A percentile compares a stretch with the other conserved stretches of the same genome.
Conservation (phyloP, 2,113 vertebrate genomes). For the Puffinus mauretanicus region DNA sequence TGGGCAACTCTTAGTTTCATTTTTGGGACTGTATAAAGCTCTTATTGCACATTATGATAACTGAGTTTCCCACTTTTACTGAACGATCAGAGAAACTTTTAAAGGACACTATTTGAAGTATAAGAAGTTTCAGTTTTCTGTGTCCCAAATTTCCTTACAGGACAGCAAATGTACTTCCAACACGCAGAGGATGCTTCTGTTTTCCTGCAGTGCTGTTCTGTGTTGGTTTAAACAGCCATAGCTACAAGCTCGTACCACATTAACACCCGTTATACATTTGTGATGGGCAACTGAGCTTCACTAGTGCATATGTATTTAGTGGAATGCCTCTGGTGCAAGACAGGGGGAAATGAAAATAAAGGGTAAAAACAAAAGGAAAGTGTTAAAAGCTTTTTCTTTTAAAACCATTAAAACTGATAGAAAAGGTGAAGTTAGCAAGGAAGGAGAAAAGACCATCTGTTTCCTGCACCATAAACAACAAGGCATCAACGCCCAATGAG, state of each 20-base stretch:
- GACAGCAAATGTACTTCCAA: not conserved
- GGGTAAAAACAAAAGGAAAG: not conserved
- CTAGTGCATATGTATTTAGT: not conserved
- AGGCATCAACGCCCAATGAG: not conserved
- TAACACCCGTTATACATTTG: not conserved
- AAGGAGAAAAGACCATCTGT: not conserved
- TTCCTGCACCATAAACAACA: not conserved
- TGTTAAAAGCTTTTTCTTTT: conserved; percentile 13
- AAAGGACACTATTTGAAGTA: not conserved
- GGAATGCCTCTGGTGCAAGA: conserved; percentile 2
- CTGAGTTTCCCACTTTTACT: not conserved
- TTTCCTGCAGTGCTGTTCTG: not conserved
- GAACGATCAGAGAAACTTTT: not conserved
- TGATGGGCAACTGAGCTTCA: conserved; percentile 34
- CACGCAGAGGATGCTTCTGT: not conserved
- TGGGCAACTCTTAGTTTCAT: not conserved
- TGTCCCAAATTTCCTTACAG: not conserved
- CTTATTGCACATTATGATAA: not conserved
- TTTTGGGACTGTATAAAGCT: not conserved
- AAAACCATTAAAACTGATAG: not conserved
- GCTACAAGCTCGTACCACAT: not conserved
- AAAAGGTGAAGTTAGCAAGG: not conserved
- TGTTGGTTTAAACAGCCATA: not conserved
- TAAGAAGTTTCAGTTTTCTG: not conserved
- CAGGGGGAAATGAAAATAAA: not conserved